Percentiles rank a stretch among this genome's conserved stretches.
These are phyloP conservation scores for Aplysia californica DNA, from an alignment of 1,140 invertebrate species.

Conservation along the genomic window DNA sequence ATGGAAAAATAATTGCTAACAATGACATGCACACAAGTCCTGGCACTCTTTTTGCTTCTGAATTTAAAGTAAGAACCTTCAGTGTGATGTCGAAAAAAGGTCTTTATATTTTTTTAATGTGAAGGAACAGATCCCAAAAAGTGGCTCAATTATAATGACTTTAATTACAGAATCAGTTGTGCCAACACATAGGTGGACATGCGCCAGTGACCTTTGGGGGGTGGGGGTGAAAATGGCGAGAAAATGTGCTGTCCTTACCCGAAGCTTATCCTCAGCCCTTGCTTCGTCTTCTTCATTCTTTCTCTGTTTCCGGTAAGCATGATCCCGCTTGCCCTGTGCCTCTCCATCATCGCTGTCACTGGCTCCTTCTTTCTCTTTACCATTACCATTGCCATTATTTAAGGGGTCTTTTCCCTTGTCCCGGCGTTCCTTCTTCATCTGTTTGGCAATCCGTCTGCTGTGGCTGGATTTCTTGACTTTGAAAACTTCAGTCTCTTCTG, in stretches of 20 bases:
- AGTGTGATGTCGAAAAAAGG: too few species aligned
- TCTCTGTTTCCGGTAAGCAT: background rate
- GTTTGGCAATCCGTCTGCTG: constrained; percentile 88
- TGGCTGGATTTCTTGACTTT: constrained; percentile 95
- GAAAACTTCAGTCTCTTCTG: constrained; percentile 86
- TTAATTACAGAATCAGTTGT: background rate
- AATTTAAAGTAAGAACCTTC: too few species aligned
- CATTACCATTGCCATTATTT: constrained; percentile 22
- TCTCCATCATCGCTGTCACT: constrained; percentile 14
- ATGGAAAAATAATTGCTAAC: too few species aligned
- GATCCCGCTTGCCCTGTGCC: too few species aligned
- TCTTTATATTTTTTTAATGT: too few species aligned
- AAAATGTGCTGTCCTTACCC: constrained; percentile 37
- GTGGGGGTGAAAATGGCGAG: too few species aligned
- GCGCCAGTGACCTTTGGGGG: too few species aligned
- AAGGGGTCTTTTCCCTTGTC: too few species aligned
- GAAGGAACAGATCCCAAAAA: too few species aligned
- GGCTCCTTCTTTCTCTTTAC: background rate
- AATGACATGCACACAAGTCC: too few species aligned
- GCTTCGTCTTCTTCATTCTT: constrained; percentile 33
- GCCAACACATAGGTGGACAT: too few species aligned
- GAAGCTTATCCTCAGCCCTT: constrained; percentile 66
- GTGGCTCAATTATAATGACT: background rate
- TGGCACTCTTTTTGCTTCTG: too few species aligned
- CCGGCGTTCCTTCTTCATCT: constrained; percentile 84